Conservation (phyloP, 2,113 vertebrate genomes). For the Mesocricetus auratus region DNA sequence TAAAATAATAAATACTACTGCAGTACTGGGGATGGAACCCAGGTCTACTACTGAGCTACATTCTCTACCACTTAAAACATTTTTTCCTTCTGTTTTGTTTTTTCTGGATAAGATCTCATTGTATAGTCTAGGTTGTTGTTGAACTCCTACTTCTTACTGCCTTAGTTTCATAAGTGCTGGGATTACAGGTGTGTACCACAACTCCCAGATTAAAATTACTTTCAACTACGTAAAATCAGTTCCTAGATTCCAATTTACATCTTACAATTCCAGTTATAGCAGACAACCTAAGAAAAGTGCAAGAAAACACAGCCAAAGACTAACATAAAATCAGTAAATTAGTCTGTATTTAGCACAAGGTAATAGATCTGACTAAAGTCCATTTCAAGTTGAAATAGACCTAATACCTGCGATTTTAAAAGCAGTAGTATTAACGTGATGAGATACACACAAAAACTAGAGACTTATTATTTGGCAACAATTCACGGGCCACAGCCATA, state of each 20-base stretch:
- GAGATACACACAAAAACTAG: constrained; percentile 11
- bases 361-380: background rate
- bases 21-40: background rate
- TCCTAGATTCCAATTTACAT: background rate
- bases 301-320: constrained; percentile 39
- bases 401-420: constrained; percentile 38
- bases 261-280: constrained; percentile 15
- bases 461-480: background rate
- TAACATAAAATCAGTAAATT: constrained; percentile 16
- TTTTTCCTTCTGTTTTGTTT: background rate
- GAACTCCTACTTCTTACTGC: background rate
- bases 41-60: background rate
- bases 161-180: background rate
- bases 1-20: constrained; percentile 7
- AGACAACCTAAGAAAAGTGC: constrained; percentile 6
- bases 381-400: constrained; percentile 9
- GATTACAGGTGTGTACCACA: background rate
- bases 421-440: background rate
- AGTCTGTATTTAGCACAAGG: constrained; percentile 11
- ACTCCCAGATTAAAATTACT: background rate
- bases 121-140: background rate
- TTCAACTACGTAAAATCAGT: constrained; percentile 36
- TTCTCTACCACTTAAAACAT: background rate
- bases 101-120: background rate
- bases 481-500: background rate